phyloP scores from a whole-genome alignment of 1,140 invertebrate genomes.

The Galleria mellonella region DNA sequence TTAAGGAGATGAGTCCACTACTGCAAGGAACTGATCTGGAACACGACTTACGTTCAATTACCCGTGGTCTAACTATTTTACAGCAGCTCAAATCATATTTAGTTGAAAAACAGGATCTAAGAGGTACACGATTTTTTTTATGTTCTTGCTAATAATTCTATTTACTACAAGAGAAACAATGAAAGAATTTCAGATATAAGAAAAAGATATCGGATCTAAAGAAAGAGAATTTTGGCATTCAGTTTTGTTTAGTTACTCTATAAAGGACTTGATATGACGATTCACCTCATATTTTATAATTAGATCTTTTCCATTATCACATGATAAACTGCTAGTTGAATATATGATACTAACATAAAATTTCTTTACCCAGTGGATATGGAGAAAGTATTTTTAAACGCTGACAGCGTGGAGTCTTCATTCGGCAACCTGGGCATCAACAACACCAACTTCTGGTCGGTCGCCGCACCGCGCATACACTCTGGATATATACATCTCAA shows the following conservation, averaged over 20 bases:
- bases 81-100: slow-evolving; percentile 41
- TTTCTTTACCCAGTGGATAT: slow-evolving; percentile 30
- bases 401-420: slow-evolving; percentile 29
- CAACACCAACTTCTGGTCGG: slow-evolving; percentile 58
- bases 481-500: slow-evolving; percentile 36
- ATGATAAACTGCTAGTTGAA: too few relatives aligned
- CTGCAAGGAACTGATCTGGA: slow-evolving; percentile 42
- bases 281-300: too few relatives aligned
- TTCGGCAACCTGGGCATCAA: slow-evolving; percentile 43
- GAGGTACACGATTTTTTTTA: slow-evolving; percentile 21
- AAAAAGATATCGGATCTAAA: too few relatives aligned
- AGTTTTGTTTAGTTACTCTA: too few relatives aligned
- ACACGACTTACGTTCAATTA: slow-evolving; percentile 34
- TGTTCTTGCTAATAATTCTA: background rate
- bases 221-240: too few relatives aligned
- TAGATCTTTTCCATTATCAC: too few relatives aligned
- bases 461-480: slow-evolving; percentile 43
- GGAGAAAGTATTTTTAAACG: slow-evolving; percentile 29
- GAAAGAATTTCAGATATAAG: too few relatives aligned
- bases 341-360: background rate
- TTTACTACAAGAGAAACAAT: too few relatives aligned
- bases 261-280: too few relatives aligned
- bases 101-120: slow-evolving; percentile 37
- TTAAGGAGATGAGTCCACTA: slow-evolving; percentile 57
- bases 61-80: slow-evolving; percentile 29